These are phyloP conservation scores for Arenicola marina DNA, from an alignment of 2,888 invertebrate species.

Conservation along the genomic window DNA sequence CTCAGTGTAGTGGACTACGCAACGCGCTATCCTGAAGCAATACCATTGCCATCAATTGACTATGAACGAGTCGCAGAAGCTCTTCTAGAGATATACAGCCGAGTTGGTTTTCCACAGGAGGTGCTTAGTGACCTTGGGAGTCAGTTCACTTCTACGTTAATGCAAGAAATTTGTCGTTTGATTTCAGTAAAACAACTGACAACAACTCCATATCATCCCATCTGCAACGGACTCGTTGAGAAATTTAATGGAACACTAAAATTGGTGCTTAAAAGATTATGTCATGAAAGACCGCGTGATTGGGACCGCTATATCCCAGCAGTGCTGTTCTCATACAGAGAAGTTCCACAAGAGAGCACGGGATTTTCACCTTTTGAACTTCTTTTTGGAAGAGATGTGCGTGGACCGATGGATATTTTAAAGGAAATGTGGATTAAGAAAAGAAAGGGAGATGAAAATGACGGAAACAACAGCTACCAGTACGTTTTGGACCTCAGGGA, in stretches of 20 bases:
- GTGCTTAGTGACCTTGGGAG: slow-evolving; percentile 31
- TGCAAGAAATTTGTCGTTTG: slow-evolving; percentile 26
- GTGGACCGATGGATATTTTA: slow-evolving; percentile 34
- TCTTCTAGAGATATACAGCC: slow-evolving; percentile 24
- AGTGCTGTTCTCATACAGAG: slow-evolving; percentile 33
- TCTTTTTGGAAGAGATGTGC: slow-evolving; percentile 30
- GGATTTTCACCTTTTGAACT: slow-evolving; percentile 33
- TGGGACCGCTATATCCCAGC: slow-evolving; percentile 34
- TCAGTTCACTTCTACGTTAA: slow-evolving; percentile 28
- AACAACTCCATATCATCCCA: slow-evolving; percentile 29
- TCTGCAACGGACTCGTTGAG: slow-evolving; percentile 28
- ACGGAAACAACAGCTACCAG: not conserved
- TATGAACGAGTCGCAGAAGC: slow-evolving; percentile 32
- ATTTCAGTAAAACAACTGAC: slow-evolving; percentile 20
- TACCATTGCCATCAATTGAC: slow-evolving; percentile 1
- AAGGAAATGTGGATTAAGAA: slow-evolving; percentile 23
- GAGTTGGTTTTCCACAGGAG: slow-evolving; percentile 30
- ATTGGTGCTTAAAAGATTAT: slow-evolving; percentile 22
- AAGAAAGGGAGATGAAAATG: not conserved
- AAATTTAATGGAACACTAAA: slow-evolving; percentile 32
- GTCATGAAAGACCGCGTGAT: slow-evolving; percentile 19
- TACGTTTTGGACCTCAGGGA: not conserved
- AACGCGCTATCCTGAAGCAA: slow-evolving; percentile 17
- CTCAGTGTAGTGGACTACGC: slow-evolving; percentile 30
- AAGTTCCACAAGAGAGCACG: slow-evolving; percentile 26